Conservation (phyloP, 2,888 invertebrate species). For the Sisyra terminalis region DNA sequence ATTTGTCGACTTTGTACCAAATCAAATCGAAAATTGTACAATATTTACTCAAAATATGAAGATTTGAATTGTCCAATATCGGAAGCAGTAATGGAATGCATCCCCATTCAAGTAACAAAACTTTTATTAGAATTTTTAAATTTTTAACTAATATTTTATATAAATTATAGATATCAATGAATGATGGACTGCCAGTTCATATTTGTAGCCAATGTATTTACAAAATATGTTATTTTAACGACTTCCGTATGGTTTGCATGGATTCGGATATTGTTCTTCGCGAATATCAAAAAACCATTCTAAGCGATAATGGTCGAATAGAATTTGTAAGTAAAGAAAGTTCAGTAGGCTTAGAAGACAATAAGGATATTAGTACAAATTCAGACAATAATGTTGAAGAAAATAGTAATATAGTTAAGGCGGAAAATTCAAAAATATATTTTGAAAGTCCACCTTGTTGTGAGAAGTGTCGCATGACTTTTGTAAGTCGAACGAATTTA, state of each 20-base stretch:
- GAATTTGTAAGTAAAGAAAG: too few species aligned
- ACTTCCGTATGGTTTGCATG: slow-evolving; percentile 2
- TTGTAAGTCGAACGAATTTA: slow-evolving; percentile 4
- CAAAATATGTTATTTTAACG: neutral
- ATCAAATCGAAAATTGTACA: slow-evolving; percentile 2
- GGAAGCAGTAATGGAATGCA: slow-evolving; percentile 6
- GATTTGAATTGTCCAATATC: slow-evolving; percentile 3
- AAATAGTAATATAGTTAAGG: too few species aligned
- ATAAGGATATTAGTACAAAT: too few species aligned
- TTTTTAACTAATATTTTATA: neutral
- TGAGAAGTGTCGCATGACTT: slow-evolving; percentile 5
- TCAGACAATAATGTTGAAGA: too few species aligned
- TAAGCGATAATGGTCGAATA: too few species aligned
- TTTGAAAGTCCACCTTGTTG: slow-evolving; percentile 1
- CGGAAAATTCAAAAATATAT: too few species aligned
- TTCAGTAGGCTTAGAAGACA: too few species aligned
- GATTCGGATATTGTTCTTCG: slow-evolving; percentile 1
- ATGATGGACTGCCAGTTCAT: slow-evolving; percentile 1
- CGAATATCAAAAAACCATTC: slow-evolving; percentile 1
- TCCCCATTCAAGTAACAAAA: slow-evolving; percentile 5
- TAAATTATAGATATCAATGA: neutral
- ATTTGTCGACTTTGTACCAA: slow-evolving; percentile 6
- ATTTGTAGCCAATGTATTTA: slow-evolving; percentile 3
- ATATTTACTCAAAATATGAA: slow-evolving; percentile 1
- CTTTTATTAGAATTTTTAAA: neutral